A percentile compares a stretch with the other conserved stretches of the same genome.
These are phyloP conservation scores for Agriotes lineatus DNA, from an alignment of 2,888 invertebrate species.

Conservation along the genomic window DNA sequence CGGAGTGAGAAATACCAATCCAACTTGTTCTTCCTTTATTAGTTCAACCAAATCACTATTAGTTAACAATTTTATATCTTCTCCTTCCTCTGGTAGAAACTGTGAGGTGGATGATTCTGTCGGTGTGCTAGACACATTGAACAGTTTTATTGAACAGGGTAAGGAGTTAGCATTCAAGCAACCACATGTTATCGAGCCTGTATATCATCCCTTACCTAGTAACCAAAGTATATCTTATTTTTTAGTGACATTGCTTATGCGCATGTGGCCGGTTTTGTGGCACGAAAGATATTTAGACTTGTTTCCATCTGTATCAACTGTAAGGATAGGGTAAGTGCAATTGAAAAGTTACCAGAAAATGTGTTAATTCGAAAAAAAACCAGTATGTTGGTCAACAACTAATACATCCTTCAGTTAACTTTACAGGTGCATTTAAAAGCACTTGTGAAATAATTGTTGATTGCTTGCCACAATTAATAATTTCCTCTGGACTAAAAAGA, in stretches of 20 bases:
- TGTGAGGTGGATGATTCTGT: conserved; percentile 42
- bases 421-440: background rate
- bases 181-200: background rate
- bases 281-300: background rate
- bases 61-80: conserved; percentile 42
- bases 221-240: background rate
- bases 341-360: background rate
- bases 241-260: background rate
- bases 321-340: background rate
- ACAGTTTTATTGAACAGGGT: background rate
- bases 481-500: no score
- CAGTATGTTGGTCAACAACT: background rate
- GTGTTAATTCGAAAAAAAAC: background rate
- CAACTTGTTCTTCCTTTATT: conserved; percentile 32
- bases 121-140: background rate
- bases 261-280: background rate
- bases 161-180: background rate
- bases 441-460: background rate
- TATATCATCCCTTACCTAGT: background rate
- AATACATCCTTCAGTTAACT: background rate
- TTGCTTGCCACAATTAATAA: background rate
- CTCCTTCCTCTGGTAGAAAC: conserved; percentile 42
- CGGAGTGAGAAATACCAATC: background rate
- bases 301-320: background rate
- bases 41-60: conserved; percentile 40